A percentile compares a stretch with the other conserved stretches of the same genome.
These are phyloP conservation scores for Pachymerium ferrugineum DNA, from an alignment of 2,888 invertebrate genomes.

Conservation along the genomic window DNA sequence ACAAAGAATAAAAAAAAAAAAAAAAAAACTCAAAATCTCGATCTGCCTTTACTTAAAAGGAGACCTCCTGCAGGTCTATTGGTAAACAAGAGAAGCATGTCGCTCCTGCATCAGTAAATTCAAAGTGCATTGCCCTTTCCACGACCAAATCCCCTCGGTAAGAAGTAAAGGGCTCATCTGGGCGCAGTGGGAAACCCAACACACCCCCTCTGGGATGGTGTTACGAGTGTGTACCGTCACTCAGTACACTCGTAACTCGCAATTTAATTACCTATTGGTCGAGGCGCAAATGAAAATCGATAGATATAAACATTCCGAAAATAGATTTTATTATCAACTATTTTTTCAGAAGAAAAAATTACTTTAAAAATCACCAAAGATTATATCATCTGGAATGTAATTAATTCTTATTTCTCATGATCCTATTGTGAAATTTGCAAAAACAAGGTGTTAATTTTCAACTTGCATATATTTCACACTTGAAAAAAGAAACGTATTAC, in stretches of 20 bases:
- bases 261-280: not conserved
- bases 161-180: constrained; percentile 7
- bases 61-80: constrained; percentile 19
- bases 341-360: too few relatives aligned
- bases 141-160: constrained; percentile 13
- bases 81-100: constrained; percentile 17
- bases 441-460: not conserved
- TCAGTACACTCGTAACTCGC: not conserved
- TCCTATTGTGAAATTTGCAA: not conserved
- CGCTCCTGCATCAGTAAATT: constrained; percentile 10
- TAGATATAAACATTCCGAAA: not conserved
- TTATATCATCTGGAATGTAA: too few relatives aligned
- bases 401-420: too few relatives aligned
- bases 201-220: not conserved
- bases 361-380: too few relatives aligned
- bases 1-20: not conserved
- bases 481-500: not conserved
- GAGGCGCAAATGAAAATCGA: not conserved
- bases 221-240: not conserved
- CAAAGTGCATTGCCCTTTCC: constrained; percentile 6
- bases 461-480: not conserved
- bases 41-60: constrained; percentile 12
- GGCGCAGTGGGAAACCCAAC: not conserved
- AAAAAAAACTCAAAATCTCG: constrained; percentile 17
- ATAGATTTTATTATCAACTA: too few relatives aligned